Conservation (phyloP, 2,797 vertebrate species). For the Anniella stebbinsi region DNA sequence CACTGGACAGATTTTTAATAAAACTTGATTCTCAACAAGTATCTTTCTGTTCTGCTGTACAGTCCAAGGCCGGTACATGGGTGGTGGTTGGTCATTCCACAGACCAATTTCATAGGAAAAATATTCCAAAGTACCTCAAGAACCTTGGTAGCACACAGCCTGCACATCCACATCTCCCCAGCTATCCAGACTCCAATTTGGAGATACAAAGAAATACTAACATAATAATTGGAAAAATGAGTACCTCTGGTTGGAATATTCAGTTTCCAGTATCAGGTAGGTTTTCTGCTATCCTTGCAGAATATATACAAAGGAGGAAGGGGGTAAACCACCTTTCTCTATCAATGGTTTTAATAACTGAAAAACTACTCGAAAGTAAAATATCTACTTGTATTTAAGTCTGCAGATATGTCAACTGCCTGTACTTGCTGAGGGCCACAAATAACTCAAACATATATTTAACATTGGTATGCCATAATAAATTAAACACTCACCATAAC, state of each 20-base stretch:
- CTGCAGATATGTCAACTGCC: neutral
- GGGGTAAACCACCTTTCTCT: neutral
- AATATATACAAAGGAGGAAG: neutral
- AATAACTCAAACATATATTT: neutral
- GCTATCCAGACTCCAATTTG: neutral
- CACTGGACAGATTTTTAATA: neutral
- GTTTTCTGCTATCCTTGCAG: neutral
- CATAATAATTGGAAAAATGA: neutral
- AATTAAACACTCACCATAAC: constrained; percentile 84
- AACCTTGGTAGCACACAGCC: neutral
- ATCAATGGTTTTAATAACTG: neutral
- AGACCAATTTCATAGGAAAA: neutral
- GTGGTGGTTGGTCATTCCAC: neutral
- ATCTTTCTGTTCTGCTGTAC: neutral
- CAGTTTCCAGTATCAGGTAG: neutral
- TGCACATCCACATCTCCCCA: neutral
- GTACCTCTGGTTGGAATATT: neutral
- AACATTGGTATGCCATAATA: neutral
- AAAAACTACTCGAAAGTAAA: too few relatives aligned
- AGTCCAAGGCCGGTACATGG: too few relatives aligned
- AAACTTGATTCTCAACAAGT: neutral
- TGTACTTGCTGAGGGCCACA: neutral
- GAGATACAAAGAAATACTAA: neutral
- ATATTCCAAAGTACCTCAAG: neutral
- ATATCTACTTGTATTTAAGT: neutral